Evolutionary conservation across 2,888 invertebrate genomes (phyloP), one percentile per base, ranked within the genome.

Genomic region (Aphidius colemani): DNA sequence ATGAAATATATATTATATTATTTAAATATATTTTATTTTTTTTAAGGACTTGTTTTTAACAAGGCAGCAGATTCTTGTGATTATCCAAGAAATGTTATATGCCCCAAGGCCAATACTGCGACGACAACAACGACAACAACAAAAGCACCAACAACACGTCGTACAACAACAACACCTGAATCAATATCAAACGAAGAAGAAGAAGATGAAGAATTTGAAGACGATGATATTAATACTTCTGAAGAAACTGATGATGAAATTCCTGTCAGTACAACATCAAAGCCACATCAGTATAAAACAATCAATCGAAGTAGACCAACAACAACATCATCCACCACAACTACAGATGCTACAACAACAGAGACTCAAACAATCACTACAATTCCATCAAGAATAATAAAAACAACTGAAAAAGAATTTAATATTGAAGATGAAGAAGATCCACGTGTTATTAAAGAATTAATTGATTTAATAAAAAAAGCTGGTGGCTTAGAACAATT

Each of bases 11-110:
- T n/a, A n/a, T n/a, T n/a, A n/a, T n/a, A n/a, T n/a, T n/a, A n/a
- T n/a, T n/a, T n/a, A n/a, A n/a, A n/a, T n/a, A n/a, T n/a, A n/a
- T n/a, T n/a, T n/a, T n/a, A n/a, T n/a, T n/a, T 56, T 56, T 43
- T 73, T 74, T 8, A 80, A 91, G 95, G 95, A 40, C 84, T 96
- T 8, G 93, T 90, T 78, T 96, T 96, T 84, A 96, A 95, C 84
- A 94, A 94, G 75, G 90, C 90, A 0, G 93, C 95, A 0, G 95
- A 95, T 80, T 95, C 95, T 0, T 96, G 96, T 76, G 96, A 96
- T 82, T 96, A 95, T 79, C 88, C 94, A 0, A 88, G 94, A 72
- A 95, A 96, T 79, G 95, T 95, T 0, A 85, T 89, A 41, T 94
- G 93, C 81, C 92, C 91, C 73, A 89, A 86, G 72, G 84, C 87